Evolutionary conservation across 2,888 invertebrate genomes (phyloP).

Genomic region (Plebejus argus): DNA sequence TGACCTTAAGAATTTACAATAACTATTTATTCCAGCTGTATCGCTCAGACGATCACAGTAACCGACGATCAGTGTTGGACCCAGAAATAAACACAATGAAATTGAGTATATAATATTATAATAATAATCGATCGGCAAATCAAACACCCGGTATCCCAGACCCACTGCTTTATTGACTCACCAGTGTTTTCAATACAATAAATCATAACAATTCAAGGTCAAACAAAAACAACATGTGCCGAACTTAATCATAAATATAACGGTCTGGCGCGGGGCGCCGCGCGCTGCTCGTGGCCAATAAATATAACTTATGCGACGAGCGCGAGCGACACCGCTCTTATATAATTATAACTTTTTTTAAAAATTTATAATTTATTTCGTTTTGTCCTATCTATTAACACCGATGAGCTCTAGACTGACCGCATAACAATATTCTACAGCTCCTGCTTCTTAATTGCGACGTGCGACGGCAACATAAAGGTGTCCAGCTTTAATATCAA

Average conservation of each 20-base stretch:
- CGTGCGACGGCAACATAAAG: neutral
- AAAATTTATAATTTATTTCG: constrained; percentile 79
- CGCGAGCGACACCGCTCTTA: constrained; percentile 38
- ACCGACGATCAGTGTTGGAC: constrained; percentile 64
- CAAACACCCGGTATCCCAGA: constrained; percentile 77
- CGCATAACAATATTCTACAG: neutral
- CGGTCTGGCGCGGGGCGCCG: constrained; percentile 68
- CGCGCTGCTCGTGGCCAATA: constrained; percentile 69
- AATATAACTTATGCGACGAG: constrained; percentile 70
- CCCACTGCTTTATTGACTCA: constrained; percentile 81
- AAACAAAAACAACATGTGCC: constrained; percentile 79
- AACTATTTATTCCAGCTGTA: constrained; percentile 61
- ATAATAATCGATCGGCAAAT: constrained; percentile 59
- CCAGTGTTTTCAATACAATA: constrained; percentile 79
- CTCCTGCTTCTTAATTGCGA: neutral
- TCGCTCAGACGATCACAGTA: constrained; percentile 58
- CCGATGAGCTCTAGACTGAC: constrained; percentile 46
- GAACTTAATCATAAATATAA: constrained; percentile 75
- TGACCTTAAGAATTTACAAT: constrained; percentile 76
- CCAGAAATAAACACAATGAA: constrained; percentile 66
- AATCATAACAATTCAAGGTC: constrained; percentile 79
- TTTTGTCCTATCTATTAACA: constrained; percentile 78
- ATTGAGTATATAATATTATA: constrained; percentile 49
- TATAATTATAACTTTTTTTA: constrained; percentile 71
- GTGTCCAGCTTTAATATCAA: neutral